Base-by-base conservation (phyloP, 1,140 invertebrate genomes). In the Drosophila albomicans region DNA sequence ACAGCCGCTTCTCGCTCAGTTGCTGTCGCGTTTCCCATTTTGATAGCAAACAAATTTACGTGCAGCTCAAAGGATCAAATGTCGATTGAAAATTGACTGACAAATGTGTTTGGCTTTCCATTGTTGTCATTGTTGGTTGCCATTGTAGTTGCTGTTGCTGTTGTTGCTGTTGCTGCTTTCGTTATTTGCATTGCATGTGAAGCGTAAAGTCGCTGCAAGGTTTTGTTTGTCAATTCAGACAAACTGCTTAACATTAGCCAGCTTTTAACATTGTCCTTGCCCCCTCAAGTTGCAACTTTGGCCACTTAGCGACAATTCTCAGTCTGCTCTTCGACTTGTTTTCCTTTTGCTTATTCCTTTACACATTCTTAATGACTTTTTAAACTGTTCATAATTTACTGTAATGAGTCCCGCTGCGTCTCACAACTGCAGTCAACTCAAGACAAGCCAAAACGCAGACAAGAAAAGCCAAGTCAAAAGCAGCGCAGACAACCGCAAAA, bases 51-150 rank as follows among this genome's bases (percentile, higher is more conserved):
- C 82, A 88, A 88, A 85, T 89, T 84, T 89, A 89, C 74, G 74
- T 88, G 71, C 67, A 48, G 78, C 85, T 88, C 84, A 88, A 89
- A 84, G 84, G 84, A 69, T 89, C 80, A 78, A 81, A 78, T 70
- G 67, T 15, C 70, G 69, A 78, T 84, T 78, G 73, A 75, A 75
- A 72, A 84, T 89, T 81, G 80, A 89, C 85, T 89, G 84, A 89
- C 85, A 89, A 89, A 88, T 87, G 66, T 88, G 51, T 88, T 72
- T 65, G 62, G 8, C n/a, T 45, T 70, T 30, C 38, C 28, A 71
- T 69, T 74, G 56, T 61, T 58, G 64, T 28, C 49, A 25, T 63
- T 62, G 58, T 62, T 35, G 20, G 20, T 30, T 30, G 49, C 5
- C 28, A 11, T 32, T 52, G 20, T 25, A 25, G 20, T 4, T 25